Percentiles rank a stretch among this genome's conserved stretches.
Conservation (phyloP, 1,140 invertebrate species). For the Lysiphlebus fabarum region DNA sequence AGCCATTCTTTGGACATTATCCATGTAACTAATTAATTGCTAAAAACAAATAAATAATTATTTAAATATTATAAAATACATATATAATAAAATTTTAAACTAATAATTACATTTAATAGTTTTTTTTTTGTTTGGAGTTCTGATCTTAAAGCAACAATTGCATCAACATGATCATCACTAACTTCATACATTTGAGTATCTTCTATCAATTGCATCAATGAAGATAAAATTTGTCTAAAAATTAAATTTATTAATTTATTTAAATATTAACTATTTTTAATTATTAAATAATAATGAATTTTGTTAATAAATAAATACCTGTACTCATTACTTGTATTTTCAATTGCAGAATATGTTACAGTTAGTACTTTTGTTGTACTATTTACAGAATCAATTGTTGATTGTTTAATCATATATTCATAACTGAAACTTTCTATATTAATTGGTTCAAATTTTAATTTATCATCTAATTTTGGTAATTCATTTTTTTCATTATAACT, state of each 20-base stretch:
- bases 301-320: slow-evolving; percentile 32
- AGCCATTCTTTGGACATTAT: slow-evolving; percentile 48
- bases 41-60: slow-evolving; percentile 25
- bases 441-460: slow-evolving; percentile 34
- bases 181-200: slow-evolving; percentile 40
- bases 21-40: slow-evolving; percentile 43
- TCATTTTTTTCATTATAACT: slow-evolving; percentile 33
- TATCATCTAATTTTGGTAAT: slow-evolving; percentile 31
- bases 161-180: slow-evolving; percentile 42
- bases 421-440: slow-evolving; percentile 41
- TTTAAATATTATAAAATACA: no score
- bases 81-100: not conserved
- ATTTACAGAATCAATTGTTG: slow-evolving; percentile 44
- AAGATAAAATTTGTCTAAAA: slow-evolving; percentile 36
- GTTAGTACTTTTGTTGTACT: slow-evolving; percentile 46
- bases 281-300: slow-evolving; percentile 2
- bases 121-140: slow-evolving; percentile 43
- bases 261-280: not conserved
- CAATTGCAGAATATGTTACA: slow-evolving; percentile 43
- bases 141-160: slow-evolving; percentile 38
- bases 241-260: not conserved
- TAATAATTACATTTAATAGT: slow-evolving; percentile 32
- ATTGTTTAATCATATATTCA: slow-evolving; percentile 49
- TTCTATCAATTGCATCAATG: slow-evolving; percentile 41
- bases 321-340: slow-evolving; percentile 42